These are phyloP conservation scores for Parnassius orleans DNA, from an alignment of 2,888 invertebrate species.

Conservation along the genomic window DNA sequence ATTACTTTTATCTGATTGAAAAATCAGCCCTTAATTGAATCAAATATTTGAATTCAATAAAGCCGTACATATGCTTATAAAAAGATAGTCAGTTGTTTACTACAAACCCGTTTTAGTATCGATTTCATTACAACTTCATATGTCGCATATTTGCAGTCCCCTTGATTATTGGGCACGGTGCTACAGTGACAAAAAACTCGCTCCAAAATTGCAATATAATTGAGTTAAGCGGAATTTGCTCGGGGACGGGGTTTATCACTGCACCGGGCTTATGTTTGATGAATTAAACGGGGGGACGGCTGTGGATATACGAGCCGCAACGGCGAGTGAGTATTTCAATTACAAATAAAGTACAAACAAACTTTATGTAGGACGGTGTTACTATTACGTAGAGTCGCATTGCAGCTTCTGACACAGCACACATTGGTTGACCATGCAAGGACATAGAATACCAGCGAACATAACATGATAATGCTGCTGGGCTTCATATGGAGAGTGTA, in stretches of 20 bases:
- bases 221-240: conserved; percentile 47
- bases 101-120: not conserved
- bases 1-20: too few species aligned
- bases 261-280: conserved; percentile 59
- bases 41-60: too few species aligned
- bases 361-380: not conserved
- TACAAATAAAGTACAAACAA: conserved; percentile 10
- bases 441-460: too few species aligned
- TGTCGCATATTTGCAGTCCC: conserved; percentile 7
- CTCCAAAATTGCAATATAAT: conserved; percentile 50
- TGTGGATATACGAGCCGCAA: conserved; percentile 10
- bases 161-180: conserved; percentile 9
- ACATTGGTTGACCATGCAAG: too few species aligned
- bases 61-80: too few species aligned
- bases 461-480: too few species aligned
- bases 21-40: too few species aligned
- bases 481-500: too few species aligned
- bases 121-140: conserved; percentile 5
- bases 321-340: conserved; percentile 11
- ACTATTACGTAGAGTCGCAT: too few species aligned
- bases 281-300: conserved; percentile 68
- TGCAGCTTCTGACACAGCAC: too few species aligned
- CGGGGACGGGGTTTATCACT: conserved; percentile 45
- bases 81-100: too few species aligned
- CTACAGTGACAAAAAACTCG: conserved; percentile 36